phyloP scores from a whole-genome alignment of 2,797 vertebrate species.

The Rallus crepitans region DNA sequence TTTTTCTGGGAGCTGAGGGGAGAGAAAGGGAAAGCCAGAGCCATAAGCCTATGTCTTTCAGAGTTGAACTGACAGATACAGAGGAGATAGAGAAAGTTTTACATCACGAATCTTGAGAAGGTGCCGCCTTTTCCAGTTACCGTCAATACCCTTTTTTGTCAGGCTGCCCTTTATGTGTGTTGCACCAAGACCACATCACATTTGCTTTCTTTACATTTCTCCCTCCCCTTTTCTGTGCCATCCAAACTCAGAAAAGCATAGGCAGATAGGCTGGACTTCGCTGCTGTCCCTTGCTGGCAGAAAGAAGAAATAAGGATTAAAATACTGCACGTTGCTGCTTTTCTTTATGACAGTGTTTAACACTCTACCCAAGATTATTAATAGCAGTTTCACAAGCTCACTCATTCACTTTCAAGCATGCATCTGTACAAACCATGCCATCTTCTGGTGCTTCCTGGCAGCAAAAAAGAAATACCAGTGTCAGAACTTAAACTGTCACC shows the following conservation, averaged over 20 bases:
- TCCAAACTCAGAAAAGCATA: not conserved
- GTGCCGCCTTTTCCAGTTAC: not conserved
- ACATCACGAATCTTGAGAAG: not conserved
- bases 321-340: not conserved
- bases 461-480: constrained; percentile 49
- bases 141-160: not conserved
- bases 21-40: not conserved
- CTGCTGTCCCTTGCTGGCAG: not conserved
- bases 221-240: not conserved
- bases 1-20: not conserved
- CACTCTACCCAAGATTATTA: constrained; percentile 24
- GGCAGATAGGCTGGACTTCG: not conserved
- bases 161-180: not conserved
- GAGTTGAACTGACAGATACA: not conserved
- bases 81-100: not conserved
- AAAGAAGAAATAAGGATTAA: constrained; percentile 32
- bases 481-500: not conserved
- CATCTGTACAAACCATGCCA: constrained; percentile 82
- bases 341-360: constrained; percentile 1
- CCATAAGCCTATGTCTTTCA: not conserved
- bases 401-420: constrained; percentile 4
- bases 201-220: not conserved
- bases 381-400: constrained; percentile 21
- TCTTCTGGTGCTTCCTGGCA: constrained; percentile 84
- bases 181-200: not conserved